Evolutionary conservation across 2,888 invertebrate species (phyloP).

Genomic region (Ormyrus nitidulus): DNA sequence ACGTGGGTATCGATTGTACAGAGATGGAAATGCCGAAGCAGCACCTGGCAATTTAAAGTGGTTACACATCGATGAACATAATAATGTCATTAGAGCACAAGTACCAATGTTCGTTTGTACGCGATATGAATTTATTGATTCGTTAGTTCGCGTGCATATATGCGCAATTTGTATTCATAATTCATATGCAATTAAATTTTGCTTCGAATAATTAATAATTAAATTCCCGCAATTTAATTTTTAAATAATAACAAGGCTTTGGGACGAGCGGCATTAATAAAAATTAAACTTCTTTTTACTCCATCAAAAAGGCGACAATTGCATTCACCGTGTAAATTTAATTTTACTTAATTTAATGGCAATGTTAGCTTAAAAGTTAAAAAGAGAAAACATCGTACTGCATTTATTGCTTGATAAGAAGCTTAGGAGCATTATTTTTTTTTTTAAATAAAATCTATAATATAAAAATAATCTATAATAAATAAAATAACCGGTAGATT

Average conservation of each 20-base stretch:
- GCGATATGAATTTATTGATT: conserved; percentile 12
- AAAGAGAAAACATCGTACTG: too few relatives aligned
- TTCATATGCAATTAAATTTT: conserved; percentile 16
- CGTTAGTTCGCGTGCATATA: background rate
- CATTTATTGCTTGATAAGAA: too few relatives aligned
- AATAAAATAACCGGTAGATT: too few relatives aligned
- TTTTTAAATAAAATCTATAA: too few relatives aligned
- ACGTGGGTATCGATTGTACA: conserved; percentile 2
- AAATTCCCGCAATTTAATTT: background rate
- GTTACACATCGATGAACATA: conserved; percentile 23
- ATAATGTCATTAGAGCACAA: conserved; percentile 15
- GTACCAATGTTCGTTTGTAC: conserved; percentile 8
- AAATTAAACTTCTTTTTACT: too few relatives aligned
- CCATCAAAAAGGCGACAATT: too few relatives aligned
- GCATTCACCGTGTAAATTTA: too few relatives aligned
- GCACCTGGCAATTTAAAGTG: conserved; percentile 18
- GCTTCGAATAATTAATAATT: conserved; percentile 6
- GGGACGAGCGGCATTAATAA: background rate
- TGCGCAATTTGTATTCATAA: conserved; percentile 11
- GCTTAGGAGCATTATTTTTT: too few relatives aligned
- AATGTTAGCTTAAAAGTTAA: too few relatives aligned
- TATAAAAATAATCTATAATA: too few relatives aligned
- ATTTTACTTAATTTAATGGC: too few relatives aligned
- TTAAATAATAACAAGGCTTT: background rate
- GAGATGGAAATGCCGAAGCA: conserved; percentile 4